Evolutionary conservation across 2,797 vertebrate species (phyloP).

Genomic region (Coilia nasus): DNA sequence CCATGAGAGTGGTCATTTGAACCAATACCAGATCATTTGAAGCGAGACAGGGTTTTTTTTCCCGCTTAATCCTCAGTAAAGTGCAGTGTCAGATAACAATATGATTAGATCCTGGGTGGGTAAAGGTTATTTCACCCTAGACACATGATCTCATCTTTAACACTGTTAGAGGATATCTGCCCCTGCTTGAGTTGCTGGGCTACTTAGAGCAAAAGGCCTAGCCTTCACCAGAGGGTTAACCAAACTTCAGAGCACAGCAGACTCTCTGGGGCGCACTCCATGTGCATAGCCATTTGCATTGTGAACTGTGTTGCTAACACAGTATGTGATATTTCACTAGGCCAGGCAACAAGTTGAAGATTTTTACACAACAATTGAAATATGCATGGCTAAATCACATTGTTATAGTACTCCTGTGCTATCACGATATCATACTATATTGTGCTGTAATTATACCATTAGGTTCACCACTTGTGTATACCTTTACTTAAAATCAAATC

Average conservation of each 20-base stretch:
- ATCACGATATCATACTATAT: background rate
- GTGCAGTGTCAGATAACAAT: slow-evolving; percentile 21
- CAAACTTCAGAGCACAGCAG: background rate
- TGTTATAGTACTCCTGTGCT: background rate
- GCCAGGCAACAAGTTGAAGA: background rate
- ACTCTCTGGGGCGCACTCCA: background rate
- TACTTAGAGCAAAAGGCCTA: slow-evolving; percentile 7
- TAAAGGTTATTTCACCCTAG: background rate
- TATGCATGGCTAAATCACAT: background rate
- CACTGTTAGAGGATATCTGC: slow-evolving; percentile 14
- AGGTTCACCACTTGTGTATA: background rate
- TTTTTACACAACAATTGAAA: background rate
- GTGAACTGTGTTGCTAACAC: background rate
- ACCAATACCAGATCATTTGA: background rate
- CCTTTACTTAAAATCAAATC: background rate
- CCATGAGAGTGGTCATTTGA: background rate
- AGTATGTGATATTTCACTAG: background rate
- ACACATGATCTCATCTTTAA: slow-evolving; percentile 14
- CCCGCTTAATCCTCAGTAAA: background rate
- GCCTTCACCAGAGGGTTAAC: background rate
- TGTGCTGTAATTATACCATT: too few relatives aligned
- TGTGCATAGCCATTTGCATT: slow-evolving; percentile 2
- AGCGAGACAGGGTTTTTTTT: background rate
- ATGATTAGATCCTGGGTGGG: slow-evolving; percentile 8
- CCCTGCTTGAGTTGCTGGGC: background rate